Evolutionary conservation across 2,888 invertebrate species (phyloP), one percentile per base, ranked within the genome.

Genomic region (Rhagium mordax): DNA sequence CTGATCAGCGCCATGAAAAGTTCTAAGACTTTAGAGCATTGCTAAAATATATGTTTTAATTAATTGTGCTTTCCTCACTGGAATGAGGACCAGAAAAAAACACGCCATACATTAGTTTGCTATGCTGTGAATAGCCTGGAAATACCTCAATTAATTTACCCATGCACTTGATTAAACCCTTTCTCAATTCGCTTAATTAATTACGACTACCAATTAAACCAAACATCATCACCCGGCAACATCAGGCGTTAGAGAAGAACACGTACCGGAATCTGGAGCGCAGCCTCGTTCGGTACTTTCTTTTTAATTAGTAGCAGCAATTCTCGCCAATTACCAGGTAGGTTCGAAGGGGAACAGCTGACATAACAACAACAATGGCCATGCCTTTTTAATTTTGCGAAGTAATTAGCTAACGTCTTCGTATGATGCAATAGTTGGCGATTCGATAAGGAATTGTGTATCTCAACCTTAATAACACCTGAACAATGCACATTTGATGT

Each of bases 401-500:
- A 18, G 10, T 18, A 27, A 33, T 60, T 60, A 60, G 29, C 41
- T 33, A 60, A 60, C 59, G 10, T 29, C 57, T 15, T 24, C 27
- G 33, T 33, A 29, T 60, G 59, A 60, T 29, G 59, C 20, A 60
- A 60, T 18, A 13, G 24, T 24, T 5, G 15, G 59, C 59, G 18
- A 60, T 55, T 55, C 55, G 55, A 55, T 27, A 55, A 24, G n/a
- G 33, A 33, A 61, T 53, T 33, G 65, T 65, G 55, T 53, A 65
- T 65, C 65, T 20, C 65, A 65, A 53, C 65, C 65, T 53, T 47
- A 21, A 48, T 47, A 57, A 29, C 47, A 20, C 47, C 7, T 21
- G 47, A 67, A 67, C 67, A 67, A 67, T 67, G 55, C 29, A 15
- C 55, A 41, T 20, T 66, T 24, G 57, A 57, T 24, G 57, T 48